These are phyloP conservation scores for Sebastes taczanowskii DNA, from an alignment of 2,797 vertebrate genomes.

Conservation along the genomic window DNA sequence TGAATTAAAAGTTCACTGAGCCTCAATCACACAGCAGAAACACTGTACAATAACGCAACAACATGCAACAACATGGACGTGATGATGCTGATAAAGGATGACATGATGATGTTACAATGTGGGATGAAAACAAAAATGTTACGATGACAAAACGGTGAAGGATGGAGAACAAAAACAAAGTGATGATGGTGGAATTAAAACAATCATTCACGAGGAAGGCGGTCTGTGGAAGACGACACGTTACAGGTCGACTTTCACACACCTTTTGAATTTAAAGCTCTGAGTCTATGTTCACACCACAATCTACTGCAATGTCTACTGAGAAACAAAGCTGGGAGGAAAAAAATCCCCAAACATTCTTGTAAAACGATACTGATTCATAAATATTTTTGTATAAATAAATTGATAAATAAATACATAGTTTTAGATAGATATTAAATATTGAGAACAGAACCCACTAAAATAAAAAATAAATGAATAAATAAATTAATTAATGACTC, in stretches of 20 bases:
- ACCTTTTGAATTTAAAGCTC: conserved; percentile 40
- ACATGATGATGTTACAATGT: not conserved
- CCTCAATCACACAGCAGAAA: not conserved
- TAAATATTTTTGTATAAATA: too few relatives aligned
- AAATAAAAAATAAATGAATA: too few relatives aligned
- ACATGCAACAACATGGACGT: conserved; percentile 42
- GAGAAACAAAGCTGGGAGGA: not conserved
- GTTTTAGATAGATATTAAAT: too few relatives aligned
- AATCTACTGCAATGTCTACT: not conserved
- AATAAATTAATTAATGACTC: too few relatives aligned
- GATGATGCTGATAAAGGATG: conserved; percentile 21
- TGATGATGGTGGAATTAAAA: not conserved
- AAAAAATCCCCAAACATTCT: not conserved
- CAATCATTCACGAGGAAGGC: conserved; percentile 12
- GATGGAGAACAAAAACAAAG: not conserved
- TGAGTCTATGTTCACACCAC: conserved; percentile 50
- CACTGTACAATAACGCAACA: not conserved
- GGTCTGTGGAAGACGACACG: conserved; percentile 30
- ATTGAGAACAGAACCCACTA: too few relatives aligned
- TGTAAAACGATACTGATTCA: too few relatives aligned
- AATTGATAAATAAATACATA: too few relatives aligned
- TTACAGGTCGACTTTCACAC: conserved; percentile 24
- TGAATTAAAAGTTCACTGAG: conserved; percentile 4
- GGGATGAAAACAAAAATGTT: not conserved
- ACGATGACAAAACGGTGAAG: conserved; percentile 7